Evolutionary conservation across 2,888 invertebrate genomes (phyloP), one percentile per base, ranked within the genome.

Genomic region (Nemotelus pantherinus): DNA sequence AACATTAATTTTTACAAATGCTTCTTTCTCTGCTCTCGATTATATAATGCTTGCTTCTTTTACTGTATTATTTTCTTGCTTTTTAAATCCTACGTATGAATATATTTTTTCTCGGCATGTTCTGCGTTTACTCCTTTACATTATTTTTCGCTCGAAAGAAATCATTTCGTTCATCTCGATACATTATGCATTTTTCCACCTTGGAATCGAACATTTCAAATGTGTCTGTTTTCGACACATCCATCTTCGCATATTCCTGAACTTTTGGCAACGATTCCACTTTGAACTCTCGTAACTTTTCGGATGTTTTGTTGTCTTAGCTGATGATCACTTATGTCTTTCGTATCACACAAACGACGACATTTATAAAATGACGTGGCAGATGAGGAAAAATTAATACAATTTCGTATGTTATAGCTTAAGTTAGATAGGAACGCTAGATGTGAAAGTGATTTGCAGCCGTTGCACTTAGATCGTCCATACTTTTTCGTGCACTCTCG

Each of bases 401-500:
- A 10, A 70, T 47, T 70, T 6, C 25, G 43, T n/a, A 70, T 43
- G 39, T 70, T 43, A 39, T 41, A 55, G 39, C 50, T 7, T 9
- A 50, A 48, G n/a, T 4, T 4, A 48, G 10, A 25, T 55, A 70
- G 63, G 65, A 47, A 77, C 77, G 79, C 79, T 83, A 83, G 80
- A 87, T 85, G 80, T 84, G 86, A 81, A 87, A 84, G 79, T 85
- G 85, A 79, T 86, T 86, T 10, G 85, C 82, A 58, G 87, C 86
- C 81, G 86, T 84, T 74, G 84, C 84, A 81, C 85, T 85, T 25
- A 87, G 83, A 81, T 94, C 95, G 85, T 94, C 95, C 93, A 95
- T 94, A 76, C 94, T 93, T 86, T 93, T 92, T 80, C 92, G 90
- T 48, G 95, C 94, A 79, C 92, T 92, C 77, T 89, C 90, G 55